These are phyloP conservation scores for Carduelis carduelis DNA, from an alignment of 2,797 vertebrate genomes.

Conservation along the genomic window DNA sequence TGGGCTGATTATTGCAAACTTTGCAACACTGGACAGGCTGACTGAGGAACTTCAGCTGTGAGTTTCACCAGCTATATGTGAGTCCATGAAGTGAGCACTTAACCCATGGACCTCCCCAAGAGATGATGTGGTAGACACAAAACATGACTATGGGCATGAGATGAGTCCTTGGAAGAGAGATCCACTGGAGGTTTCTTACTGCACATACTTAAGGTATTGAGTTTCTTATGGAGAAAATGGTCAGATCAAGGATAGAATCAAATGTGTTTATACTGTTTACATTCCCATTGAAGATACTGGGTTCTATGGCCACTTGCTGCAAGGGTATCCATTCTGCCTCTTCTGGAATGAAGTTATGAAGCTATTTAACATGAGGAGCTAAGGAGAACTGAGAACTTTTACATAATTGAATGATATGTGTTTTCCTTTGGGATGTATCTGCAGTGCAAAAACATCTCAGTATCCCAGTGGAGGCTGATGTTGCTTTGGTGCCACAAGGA, in stretches of 20 bases:
- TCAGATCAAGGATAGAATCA: background rate
- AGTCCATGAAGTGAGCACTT: background rate
- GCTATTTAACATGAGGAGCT: background rate
- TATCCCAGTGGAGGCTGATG: background rate
- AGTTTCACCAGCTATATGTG: background rate
- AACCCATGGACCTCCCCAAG: accelerated
- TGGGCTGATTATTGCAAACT: background rate
- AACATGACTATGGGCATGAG: background rate
- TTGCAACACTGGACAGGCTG: background rate
- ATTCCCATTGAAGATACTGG: background rate
- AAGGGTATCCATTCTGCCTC: background rate
- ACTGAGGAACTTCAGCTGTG: background rate
- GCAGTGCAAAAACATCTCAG: background rate
- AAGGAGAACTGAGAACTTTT: background rate
- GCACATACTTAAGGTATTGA: background rate
- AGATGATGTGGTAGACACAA: background rate
- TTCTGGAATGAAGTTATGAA: background rate
- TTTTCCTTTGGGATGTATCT: background rate
- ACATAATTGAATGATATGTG: background rate
- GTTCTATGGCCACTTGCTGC: background rate
- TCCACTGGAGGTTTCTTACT: background rate
- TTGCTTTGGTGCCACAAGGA: background rate
- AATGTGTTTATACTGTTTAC: background rate
- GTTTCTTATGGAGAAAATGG: background rate
- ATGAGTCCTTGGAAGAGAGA: background rate